Evolutionary conservation across 1,140 invertebrate genomes (phyloP), one percentile per base, ranked within the genome.

Genomic region (Zophobas morio): DNA sequence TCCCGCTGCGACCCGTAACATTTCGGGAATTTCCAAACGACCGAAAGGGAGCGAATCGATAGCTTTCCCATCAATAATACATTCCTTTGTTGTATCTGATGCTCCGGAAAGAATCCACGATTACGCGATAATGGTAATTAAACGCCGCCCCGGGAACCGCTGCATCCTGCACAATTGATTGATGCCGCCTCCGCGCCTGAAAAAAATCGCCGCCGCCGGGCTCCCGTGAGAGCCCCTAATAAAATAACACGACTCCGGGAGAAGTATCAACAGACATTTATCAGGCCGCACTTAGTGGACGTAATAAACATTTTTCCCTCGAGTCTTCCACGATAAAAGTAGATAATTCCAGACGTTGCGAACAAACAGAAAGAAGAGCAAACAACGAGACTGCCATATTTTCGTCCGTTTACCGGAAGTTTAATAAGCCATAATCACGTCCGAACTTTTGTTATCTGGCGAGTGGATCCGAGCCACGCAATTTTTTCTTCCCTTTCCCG

Each of bases 301-400:
- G 56, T 60, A 60, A 60, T 60, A 60, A 60, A 60, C 56, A 60
- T 60, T 60, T 60, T 60, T 60, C 56, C 56, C 56, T 60, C 56
- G 56, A 39, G 56, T 39, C 35, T 60, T 36, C 32, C 34, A 33
- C 35, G 36, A 60, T 60, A 60, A 60, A 60, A 60, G 56, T 60
- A 36, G 56, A 60, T 60, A 60, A 60, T 60, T 60, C 56, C 37
- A 33, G 35, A 60, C 56, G 56, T 60, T 60, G 35, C 56, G 56
- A 60, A 60, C 56, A 60, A 37, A 60, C 56, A 36, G 5, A 37
- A 60, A 60, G 56, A 60, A 60, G 56, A 60, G 56, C 56, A 60
- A 60, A 60, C 56, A 60, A 60, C 56, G 6, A 39, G 36, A 36
- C 33, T 35, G 56, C 35, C 56, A 60, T 60, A 60, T 60, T 60